Conservation (phyloP, 1,140 invertebrate genomes). For the Chrysoperla carnea region DNA sequence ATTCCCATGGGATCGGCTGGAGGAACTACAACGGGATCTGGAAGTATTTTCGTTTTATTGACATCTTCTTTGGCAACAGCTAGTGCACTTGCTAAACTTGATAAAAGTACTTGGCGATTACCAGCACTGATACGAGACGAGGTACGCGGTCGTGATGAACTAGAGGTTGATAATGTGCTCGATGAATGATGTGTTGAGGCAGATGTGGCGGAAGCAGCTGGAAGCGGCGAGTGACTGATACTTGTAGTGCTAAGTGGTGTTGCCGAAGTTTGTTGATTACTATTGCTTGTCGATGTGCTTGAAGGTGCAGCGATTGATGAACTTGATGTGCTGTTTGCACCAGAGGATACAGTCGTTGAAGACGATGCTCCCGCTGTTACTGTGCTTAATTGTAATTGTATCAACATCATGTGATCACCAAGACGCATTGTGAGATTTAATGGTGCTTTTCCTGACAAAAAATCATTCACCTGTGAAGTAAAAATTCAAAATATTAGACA, state of each 20-base stretch:
- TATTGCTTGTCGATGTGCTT: conserved; percentile 5
- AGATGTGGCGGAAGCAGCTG: conserved; percentile 12
- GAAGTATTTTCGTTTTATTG: conserved; percentile 18
- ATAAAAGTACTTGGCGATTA: neutral
- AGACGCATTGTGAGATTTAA: conserved; percentile 85
- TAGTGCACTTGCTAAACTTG: neutral
- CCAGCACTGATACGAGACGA: neutral
- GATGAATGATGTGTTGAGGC: conserved; percentile 7
- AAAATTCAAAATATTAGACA: neutral
- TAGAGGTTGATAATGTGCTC: neutral
- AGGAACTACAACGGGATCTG: conserved; percentile 24
- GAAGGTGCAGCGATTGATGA: conserved; percentile 14
- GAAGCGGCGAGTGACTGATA: conserved; percentile 8
- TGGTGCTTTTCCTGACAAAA: conserved; percentile 82
- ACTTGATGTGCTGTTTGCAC: conserved; percentile 13
- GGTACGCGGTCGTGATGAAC: neutral
- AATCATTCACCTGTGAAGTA: conserved; percentile 66
- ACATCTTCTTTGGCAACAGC: neutral
- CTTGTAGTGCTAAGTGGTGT: conserved; percentile 8
- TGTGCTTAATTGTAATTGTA: conserved; percentile 82
- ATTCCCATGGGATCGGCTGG: conserved; percentile 14
- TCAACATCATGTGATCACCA: conserved; percentile 93
- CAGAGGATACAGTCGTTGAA: neutral
- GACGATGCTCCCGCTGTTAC: conserved; percentile 27
- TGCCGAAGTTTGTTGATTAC: conserved; percentile 6